phyloP scores from a whole-genome alignment of 1,140 invertebrate species.

The Drosophila serrata region DNA sequence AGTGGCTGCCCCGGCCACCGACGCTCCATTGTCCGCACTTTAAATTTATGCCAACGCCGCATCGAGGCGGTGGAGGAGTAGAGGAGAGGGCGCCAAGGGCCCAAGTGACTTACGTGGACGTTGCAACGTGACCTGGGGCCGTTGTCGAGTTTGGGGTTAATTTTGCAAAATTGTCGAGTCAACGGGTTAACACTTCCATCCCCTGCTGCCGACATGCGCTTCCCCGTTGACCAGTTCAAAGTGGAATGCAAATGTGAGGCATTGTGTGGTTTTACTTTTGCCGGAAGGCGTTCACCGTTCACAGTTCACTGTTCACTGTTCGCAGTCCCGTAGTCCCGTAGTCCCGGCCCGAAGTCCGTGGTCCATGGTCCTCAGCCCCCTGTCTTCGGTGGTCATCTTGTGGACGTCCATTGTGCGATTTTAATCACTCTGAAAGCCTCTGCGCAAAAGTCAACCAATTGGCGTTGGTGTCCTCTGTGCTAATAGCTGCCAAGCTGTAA shows the following conservation, averaged over 20 bases:
- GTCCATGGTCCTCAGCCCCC: constrained; percentile 3
- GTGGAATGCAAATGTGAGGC: constrained; percentile 78
- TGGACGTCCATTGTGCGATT: constrained; percentile 65
- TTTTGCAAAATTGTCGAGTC: constrained; percentile 83
- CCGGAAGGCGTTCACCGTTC: constrained; percentile 59
- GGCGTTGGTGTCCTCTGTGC: constrained; percentile 45
- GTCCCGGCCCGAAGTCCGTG: background rate
- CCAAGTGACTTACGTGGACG: constrained; percentile 76
- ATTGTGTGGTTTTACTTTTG: constrained; percentile 79
- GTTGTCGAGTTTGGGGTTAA: constrained; percentile 77
- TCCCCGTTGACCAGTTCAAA: constrained; percentile 69
- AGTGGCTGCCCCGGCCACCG: constrained; percentile 8
- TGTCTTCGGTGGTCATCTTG: constrained; percentile 60
- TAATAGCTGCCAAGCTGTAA: constrained; percentile 54
- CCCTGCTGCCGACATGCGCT: background rate
- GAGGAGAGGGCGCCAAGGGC: constrained; percentile 28
- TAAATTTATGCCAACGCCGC: constrained; percentile 82
- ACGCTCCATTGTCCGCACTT: constrained; percentile 57
- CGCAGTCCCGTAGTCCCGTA: constrained; percentile 5
- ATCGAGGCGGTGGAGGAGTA: constrained; percentile 24
- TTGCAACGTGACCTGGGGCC: constrained; percentile 81
- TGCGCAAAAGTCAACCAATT: constrained; percentile 68
- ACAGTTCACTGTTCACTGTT: no score
- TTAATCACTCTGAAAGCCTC: constrained; percentile 78
- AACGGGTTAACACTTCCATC: constrained; percentile 54